Evolutionary conservation across 1,140 invertebrate species (phyloP).

Genomic region (Globodera rostochiensis): DNA sequence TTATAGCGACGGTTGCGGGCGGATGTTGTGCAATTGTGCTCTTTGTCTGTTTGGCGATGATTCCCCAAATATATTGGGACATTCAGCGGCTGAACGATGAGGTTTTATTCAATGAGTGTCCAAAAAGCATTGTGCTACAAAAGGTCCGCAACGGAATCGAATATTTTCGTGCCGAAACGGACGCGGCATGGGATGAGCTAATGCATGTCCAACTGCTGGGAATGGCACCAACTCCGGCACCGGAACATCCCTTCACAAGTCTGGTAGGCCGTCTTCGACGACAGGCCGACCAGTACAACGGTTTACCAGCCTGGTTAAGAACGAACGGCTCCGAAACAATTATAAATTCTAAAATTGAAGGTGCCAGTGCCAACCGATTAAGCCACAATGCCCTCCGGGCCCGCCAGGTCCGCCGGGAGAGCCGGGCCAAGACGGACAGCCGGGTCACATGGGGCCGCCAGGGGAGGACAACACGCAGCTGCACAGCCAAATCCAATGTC

Average conservation of each 20-base stretch:
- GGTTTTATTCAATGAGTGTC: neutral
- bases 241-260: conserved; percentile 50
- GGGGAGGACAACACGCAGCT: conserved; percentile 27
- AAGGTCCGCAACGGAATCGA: conserved; percentile 47
- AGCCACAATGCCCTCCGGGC: conserved; percentile 45
- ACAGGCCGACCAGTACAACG: conserved; percentile 27
- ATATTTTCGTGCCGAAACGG: conserved; percentile 51
- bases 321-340: neutral
- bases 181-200: conserved; percentile 51
- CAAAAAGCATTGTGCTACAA: neutral
- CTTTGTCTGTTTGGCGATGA: neutral
- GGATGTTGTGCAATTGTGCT: neutral
- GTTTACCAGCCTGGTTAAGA: conserved; percentile 42
- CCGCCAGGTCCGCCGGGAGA: conserved; percentile 35
- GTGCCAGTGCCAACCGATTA: conserved; percentile 54
- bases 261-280: conserved; percentile 48
- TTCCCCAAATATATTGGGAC: conserved; percentile 5
- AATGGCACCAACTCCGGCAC: conserved; percentile 45
- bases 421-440: conserved; percentile 25
- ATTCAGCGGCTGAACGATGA: neutral
- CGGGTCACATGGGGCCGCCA: conserved; percentile 15
- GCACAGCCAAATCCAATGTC: conserved; percentile 22
- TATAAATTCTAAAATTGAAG: conserved; percentile 7
- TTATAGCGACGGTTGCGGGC: neutral
- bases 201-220: conserved; percentile 49